Conservation (phyloP, 2,797 vertebrate species). For the Rhinoraja longicauda region DNA sequence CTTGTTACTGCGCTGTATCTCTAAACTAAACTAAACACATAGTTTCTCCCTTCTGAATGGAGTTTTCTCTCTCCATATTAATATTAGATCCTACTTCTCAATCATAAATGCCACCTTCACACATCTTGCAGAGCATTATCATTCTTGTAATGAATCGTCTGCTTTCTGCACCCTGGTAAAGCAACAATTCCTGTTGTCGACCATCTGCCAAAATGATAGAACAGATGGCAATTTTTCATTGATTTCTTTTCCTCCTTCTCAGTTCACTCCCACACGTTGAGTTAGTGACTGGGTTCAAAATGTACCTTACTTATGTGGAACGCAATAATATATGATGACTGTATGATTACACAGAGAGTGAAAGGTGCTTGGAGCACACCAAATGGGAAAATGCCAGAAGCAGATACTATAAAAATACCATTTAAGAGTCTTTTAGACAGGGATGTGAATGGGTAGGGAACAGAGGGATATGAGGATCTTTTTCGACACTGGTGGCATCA, state of each 20-base stretch:
- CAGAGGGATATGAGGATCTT: no score
- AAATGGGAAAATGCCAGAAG: no score
- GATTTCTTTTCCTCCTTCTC: background rate
- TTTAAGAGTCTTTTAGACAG: no score
- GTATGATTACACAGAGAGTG: background rate
- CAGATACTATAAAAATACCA: no score
- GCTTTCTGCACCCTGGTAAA: background rate
- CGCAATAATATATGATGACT: background rate
- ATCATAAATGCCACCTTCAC: background rate
- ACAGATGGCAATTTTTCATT: conserved; percentile 36
- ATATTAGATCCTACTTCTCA: background rate
- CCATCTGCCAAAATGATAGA: conserved; percentile 13
- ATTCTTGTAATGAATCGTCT: background rate
- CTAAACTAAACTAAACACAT: no score
- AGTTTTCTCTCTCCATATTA: background rate
- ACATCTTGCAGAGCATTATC: conserved; percentile 13
- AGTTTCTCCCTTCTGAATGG: background rate
- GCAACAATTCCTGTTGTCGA: background rate
- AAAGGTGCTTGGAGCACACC: no score
- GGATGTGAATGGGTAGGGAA: no score
- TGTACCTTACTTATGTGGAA: background rate
- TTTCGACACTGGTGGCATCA: no score
- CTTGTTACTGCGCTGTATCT: no score
- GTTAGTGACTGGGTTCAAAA: conserved; percentile 16
- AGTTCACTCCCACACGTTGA: background rate